Conservation (phyloP, 2,888 invertebrate species). For the Eilema sororculum region DNA sequence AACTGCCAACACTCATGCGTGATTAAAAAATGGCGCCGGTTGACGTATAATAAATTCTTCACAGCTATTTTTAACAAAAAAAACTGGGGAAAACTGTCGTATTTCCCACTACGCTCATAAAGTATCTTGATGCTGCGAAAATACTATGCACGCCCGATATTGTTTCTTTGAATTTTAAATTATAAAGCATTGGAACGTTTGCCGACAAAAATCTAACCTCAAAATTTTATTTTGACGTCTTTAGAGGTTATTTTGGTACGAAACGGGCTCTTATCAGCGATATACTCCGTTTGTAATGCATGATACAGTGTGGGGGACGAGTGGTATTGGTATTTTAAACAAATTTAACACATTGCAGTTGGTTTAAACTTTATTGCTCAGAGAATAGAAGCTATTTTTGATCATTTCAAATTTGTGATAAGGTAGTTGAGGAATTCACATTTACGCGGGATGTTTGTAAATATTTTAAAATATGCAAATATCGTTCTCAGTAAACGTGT, state of each 20-base stretch:
- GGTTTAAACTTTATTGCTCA: slow-evolving; percentile 31
- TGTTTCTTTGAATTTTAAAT: slow-evolving; percentile 85
- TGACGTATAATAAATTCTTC: slow-evolving; percentile 68
- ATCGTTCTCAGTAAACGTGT: slow-evolving; percentile 59
- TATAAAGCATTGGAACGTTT: slow-evolving; percentile 48
- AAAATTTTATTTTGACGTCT: slow-evolving; percentile 50
- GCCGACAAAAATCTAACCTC: slow-evolving; percentile 50
- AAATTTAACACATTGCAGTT: slow-evolving; percentile 40
- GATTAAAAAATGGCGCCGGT: slow-evolving; percentile 69
- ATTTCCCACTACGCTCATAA: slow-evolving; percentile 81
- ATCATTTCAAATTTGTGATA: slow-evolving; percentile 27
- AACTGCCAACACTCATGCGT: slow-evolving; percentile 63
- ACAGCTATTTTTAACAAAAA: slow-evolving; percentile 63
- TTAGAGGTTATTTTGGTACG: slow-evolving; percentile 58
- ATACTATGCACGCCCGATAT: slow-evolving; percentile 81
- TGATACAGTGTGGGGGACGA: slow-evolving; percentile 64
- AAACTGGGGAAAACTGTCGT: slow-evolving; percentile 70
- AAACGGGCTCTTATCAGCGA: slow-evolving; percentile 35
- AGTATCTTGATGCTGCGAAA: slow-evolving; percentile 71
- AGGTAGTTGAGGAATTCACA: slow-evolving; percentile 48
- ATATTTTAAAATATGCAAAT: slow-evolving; percentile 70
- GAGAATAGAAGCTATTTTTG: slow-evolving; percentile 37
- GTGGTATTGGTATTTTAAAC: slow-evolving; percentile 63
- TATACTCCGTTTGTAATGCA: slow-evolving; percentile 53
- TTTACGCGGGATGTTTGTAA: slow-evolving; percentile 61